Conservation (phyloP, 2,797 vertebrate genomes). For the Tachyglossus aculeatus region DNA sequence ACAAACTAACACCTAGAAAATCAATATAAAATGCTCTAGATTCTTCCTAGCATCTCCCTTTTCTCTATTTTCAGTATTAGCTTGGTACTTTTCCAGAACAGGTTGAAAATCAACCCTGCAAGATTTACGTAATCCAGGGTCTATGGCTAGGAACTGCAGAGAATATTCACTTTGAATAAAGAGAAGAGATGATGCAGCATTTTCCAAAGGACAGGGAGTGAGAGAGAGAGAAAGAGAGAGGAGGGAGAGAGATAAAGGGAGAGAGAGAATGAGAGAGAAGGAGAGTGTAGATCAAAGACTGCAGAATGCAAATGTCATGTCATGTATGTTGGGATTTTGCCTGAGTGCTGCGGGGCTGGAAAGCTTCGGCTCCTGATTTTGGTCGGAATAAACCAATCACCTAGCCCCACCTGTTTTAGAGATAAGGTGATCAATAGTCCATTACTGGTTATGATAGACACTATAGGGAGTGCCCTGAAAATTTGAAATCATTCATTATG, state of each 20-base stretch:
- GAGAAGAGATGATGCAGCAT: constrained; percentile 46
- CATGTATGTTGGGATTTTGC: constrained; percentile 22
- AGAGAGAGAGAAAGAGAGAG: too few species aligned
- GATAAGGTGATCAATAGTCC: constrained; percentile 78
- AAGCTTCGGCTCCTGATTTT: constrained; percentile 54
- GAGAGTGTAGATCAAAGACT: constrained; percentile 41
- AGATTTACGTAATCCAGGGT: constrained; percentile 12
- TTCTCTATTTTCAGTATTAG: constrained; percentile 8
- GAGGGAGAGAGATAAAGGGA: too few species aligned
- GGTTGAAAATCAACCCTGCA: neutral
- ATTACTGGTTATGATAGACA: constrained; percentile 73
- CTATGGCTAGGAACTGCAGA: constrained; percentile 22
- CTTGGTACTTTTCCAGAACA: constrained; percentile 1
- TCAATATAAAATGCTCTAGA: too few species aligned
- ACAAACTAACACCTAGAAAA: too few species aligned
- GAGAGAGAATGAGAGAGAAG: too few species aligned
- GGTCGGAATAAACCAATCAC: constrained; percentile 64
- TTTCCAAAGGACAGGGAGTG: constrained; percentile 61
- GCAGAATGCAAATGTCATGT: constrained; percentile 44
- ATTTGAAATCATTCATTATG: constrained; percentile 82
- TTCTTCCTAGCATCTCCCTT: neutral
- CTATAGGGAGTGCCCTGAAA: constrained; percentile 76
- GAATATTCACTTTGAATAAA: constrained; percentile 43
- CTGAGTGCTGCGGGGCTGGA: constrained; percentile 46
- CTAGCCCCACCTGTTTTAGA: constrained; percentile 65